Percentiles rank a stretch among this genome's conserved stretches.
Conservation (phyloP, 2,113 vertebrate genomes). For the Periophthalmodon schlosseri region DNA sequence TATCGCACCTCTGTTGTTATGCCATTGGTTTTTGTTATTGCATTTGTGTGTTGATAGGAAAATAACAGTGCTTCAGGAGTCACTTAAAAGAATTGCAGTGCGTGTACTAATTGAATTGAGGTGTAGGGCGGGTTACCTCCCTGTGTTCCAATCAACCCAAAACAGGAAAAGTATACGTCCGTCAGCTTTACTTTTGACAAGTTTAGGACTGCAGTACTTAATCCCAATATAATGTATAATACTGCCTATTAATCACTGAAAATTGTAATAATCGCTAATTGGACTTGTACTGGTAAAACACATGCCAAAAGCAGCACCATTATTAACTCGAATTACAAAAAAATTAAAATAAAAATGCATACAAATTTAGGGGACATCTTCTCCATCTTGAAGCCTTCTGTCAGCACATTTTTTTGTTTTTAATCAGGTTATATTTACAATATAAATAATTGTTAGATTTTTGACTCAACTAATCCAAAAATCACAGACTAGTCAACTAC, state of each 20-base stretch:
- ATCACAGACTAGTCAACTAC: too few species aligned
- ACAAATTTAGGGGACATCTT: too few species aligned
- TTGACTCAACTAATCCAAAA: too few species aligned
- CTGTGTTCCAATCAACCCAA: neutral
- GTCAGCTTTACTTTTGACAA: too few species aligned
- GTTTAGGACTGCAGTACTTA: too few species aligned
- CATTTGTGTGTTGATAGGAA: slow-evolving; percentile 1
- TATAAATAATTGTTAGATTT: too few species aligned
- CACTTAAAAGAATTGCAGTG: neutral
- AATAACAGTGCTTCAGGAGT: slow-evolving; percentile 17
- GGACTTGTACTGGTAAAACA: too few species aligned
- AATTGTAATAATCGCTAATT: neutral
- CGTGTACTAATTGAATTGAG: slow-evolving; percentile 7
- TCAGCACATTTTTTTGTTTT: too few species aligned
- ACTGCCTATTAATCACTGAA: neutral
- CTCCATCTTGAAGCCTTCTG: too few species aligned
- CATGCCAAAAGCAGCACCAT: neutral
- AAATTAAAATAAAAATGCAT: too few species aligned
- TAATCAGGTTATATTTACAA: too few species aligned
- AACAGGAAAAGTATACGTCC: neutral
- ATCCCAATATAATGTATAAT: neutral
- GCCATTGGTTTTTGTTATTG: slow-evolving; percentile 7
- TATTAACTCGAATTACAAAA: too few species aligned
- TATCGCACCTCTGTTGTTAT: slow-evolving; percentile 9
- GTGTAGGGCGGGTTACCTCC: neutral